These are phyloP conservation scores for Diplolepis rosae DNA, from an alignment of 2,888 invertebrate species.

Conservation along the genomic window DNA sequence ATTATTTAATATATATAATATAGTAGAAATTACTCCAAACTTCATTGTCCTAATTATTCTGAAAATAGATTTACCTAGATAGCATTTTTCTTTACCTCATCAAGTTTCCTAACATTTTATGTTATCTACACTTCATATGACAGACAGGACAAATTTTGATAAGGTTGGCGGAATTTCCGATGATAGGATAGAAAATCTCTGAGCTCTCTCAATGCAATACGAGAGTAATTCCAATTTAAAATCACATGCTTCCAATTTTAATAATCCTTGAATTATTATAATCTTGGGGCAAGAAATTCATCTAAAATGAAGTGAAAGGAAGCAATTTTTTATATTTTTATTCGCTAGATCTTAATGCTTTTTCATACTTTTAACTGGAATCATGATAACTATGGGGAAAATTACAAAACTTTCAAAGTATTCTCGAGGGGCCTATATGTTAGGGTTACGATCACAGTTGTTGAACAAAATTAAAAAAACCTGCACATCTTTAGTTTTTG, in stretches of 20 bases:
- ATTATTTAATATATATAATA: no score
- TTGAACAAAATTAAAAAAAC: no score
- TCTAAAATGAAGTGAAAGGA: no score
- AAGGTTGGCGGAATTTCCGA: background rate
- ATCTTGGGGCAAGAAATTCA: no score
- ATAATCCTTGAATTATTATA: background rate
- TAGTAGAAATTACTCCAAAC: no score
- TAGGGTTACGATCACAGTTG: background rate
- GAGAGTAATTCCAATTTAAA: background rate
- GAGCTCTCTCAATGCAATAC: background rate
- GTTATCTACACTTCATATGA: background rate
- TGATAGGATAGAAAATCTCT: background rate
- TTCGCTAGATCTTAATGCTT: background rate
- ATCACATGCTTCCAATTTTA: background rate
- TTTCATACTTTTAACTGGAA: background rate
- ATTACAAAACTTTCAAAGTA: conserved; percentile 19
- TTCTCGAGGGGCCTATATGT: background rate
- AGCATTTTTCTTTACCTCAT: background rate
- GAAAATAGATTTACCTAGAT: background rate
- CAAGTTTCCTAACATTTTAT: background rate
- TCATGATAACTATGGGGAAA: background rate
- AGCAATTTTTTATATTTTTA: background rate
- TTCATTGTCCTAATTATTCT: background rate
- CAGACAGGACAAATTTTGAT: conserved; percentile 19
- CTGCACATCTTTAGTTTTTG: no score